These are phyloP conservation scores for Elaphurus davidianus DNA, from an alignment of 2,113 vertebrate species.

Conservation along the genomic window DNA sequence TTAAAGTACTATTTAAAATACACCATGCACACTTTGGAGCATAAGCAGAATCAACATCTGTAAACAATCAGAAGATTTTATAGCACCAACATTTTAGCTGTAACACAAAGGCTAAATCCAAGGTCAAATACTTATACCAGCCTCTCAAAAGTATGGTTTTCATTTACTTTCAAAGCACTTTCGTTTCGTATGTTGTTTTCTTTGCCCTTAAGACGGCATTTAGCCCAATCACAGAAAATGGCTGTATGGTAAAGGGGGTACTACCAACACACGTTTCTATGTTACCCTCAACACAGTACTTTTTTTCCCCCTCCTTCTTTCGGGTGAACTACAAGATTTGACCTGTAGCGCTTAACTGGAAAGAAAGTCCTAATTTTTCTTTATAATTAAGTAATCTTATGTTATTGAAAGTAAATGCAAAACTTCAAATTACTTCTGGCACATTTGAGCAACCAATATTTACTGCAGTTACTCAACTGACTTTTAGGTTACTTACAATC, in stretches of 20 bases:
- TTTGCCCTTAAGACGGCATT: slow-evolving; percentile 47
- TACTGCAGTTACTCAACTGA: slow-evolving; percentile 50
- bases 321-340: neutral
- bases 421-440: slow-evolving; percentile 42
- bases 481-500: slow-evolving; percentile 61
- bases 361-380: slow-evolving; percentile 5
- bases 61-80: slow-evolving; percentile 73
- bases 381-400: slow-evolving; percentile 38
- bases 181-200: slow-evolving; percentile 37
- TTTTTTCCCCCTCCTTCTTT: neutral
- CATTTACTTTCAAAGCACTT: slow-evolving; percentile 68
- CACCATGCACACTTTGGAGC: slow-evolving; percentile 67
- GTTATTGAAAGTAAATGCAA: slow-evolving; percentile 68
- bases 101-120: slow-evolving; percentile 64
- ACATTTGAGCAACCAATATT: slow-evolving; percentile 58
- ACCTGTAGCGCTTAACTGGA: slow-evolving; percentile 47
- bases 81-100: slow-evolving; percentile 77
- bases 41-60: slow-evolving; percentile 65
- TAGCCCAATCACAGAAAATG: slow-evolving; percentile 30
- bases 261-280: slow-evolving; percentile 28
- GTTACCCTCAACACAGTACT: slow-evolving; percentile 28
- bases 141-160: slow-evolving; percentile 47
- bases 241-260: slow-evolving; percentile 4
- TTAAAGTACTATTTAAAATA: slow-evolving; percentile 73
- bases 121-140: slow-evolving; percentile 11